Percentiles rank a stretch among this genome's conserved stretches.
Evolutionary conservation across 2,797 vertebrate genomes (phyloP).

Genomic region (Brotogeris chrysoptera): DNA sequence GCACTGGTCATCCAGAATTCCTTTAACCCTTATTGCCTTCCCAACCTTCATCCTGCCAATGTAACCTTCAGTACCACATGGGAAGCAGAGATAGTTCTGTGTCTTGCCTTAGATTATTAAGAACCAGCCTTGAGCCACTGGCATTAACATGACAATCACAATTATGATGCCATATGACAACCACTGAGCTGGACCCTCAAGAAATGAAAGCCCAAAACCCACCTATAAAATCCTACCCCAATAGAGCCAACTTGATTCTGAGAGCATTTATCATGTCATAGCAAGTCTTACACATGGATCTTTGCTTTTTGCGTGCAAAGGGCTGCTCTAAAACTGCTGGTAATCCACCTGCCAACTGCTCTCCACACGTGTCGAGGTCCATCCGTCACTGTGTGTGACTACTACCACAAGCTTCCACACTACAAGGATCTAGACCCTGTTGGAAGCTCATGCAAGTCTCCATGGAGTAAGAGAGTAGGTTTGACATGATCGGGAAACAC

Average conservation of each 20-base stretch:
- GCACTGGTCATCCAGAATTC: not conserved
- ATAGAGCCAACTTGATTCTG: not conserved
- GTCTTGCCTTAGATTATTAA: conserved; percentile 39
- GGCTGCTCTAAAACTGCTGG: not conserved
- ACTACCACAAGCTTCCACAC: not conserved
- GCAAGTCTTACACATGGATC: not conserved
- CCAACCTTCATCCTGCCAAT: not conserved
- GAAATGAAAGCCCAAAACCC: not conserved
- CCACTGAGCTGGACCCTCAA: not conserved
- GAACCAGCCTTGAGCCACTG: not conserved
- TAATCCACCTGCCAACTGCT: not conserved
- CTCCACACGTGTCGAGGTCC: accelerated
- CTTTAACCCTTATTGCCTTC: not conserved
- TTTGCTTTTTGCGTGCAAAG: not conserved
- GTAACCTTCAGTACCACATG: not conserved
- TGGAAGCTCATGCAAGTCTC: not conserved
- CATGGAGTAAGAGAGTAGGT: not conserved
- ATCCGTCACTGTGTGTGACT: not conserved
- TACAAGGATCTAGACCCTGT: not conserved
- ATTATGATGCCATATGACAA: conserved; percentile 55
- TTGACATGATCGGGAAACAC: not conserved
- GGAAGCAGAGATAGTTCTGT: not conserved
- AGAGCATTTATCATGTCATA: not conserved
- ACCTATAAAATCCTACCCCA: not conserved
- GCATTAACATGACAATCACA: conserved; percentile 58